Conservation (phyloP, 2,888 invertebrate genomes). For the Tetragnatha montana region DNA sequence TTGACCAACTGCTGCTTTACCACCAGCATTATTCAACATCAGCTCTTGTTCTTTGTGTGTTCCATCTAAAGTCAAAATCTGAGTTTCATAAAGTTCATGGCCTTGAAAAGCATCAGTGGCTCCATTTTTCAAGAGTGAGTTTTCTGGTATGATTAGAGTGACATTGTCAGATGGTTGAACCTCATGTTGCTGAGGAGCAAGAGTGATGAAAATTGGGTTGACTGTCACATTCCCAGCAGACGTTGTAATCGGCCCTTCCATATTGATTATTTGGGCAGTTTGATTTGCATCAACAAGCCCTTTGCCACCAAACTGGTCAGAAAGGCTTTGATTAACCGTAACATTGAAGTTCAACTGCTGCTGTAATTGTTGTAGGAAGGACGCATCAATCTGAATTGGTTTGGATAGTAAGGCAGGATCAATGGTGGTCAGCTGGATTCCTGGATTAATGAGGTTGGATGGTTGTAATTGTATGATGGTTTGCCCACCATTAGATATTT, state of each 20-base stretch:
- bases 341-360: slow-evolving; percentile 76
- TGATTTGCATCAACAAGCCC: slow-evolving; percentile 36
- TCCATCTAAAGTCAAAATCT: slow-evolving; percentile 30
- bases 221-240: slow-evolving; percentile 50
- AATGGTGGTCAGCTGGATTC: slow-evolving; percentile 76
- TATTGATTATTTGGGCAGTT: slow-evolving; percentile 42
- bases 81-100: slow-evolving; percentile 46
- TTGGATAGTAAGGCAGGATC: slow-evolving; percentile 76
- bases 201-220: slow-evolving; percentile 64
- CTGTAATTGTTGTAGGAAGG: slow-evolving; percentile 76
- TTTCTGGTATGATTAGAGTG: slow-evolving; percentile 52
- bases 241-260: slow-evolving; percentile 27
- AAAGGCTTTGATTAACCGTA: slow-evolving; percentile 74
- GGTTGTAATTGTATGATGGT: slow-evolving; percentile 76
- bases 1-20: slow-evolving; percentile 12
- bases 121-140: slow-evolving; percentile 28
- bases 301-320: slow-evolving; percentile 25
- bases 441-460: slow-evolving; percentile 74
- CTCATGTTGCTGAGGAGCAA: slow-evolving; percentile 56
- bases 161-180: slow-evolving; percentile 43
- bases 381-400: slow-evolving; percentile 78
- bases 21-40: background rate
- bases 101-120: slow-evolving; percentile 34
- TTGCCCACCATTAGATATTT: slow-evolving; percentile 68
- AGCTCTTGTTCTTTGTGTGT: slow-evolving; percentile 18